These are phyloP conservation scores for Harmothoe impar DNA, from an alignment of 2,888 invertebrate genomes.

Conservation along the genomic window DNA sequence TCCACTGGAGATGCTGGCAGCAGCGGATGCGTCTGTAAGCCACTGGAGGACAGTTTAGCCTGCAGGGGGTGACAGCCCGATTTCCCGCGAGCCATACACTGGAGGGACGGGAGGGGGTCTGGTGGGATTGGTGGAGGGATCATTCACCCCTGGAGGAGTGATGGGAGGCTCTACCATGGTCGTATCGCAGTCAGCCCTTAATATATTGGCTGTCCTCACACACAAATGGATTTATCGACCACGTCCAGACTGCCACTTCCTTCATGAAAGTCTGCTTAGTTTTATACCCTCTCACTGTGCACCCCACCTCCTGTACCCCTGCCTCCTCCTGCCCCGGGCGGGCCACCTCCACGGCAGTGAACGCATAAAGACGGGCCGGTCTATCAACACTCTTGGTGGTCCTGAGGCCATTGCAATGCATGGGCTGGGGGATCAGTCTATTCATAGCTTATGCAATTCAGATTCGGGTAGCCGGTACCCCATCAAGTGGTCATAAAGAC, in stretches of 20 bases:
- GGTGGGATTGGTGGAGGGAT: neutral
- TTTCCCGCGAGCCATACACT: neutral
- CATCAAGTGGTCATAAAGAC: neutral
- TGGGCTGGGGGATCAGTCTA: neutral
- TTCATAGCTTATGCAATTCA: slow-evolving; percentile 34
- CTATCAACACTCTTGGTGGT: neutral
- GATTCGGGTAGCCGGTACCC: neutral
- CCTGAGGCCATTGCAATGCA: neutral
- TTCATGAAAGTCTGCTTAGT: slow-evolving; percentile 31
- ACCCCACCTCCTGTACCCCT: neutral
- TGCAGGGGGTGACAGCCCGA: slow-evolving; percentile 4
- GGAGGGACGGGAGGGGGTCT: neutral
- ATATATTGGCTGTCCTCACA: slow-evolving; percentile 43
- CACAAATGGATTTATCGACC: slow-evolving; percentile 35
- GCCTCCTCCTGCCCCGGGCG: neutral
- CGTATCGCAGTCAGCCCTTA: neutral
- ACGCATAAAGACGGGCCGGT: neutral
- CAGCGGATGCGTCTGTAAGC: neutral
- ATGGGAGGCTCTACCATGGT: neutral
- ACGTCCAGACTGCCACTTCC: slow-evolving; percentile 31
- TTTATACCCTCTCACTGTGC: neutral
- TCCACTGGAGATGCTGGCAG: neutral
- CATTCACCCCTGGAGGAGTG: slow-evolving; percentile 7
- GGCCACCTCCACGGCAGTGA: neutral
- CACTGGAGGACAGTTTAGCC: neutral